phyloP scores from a whole-genome alignment of 2,888 invertebrate genomes.

The Volucella zonaria region DNA sequence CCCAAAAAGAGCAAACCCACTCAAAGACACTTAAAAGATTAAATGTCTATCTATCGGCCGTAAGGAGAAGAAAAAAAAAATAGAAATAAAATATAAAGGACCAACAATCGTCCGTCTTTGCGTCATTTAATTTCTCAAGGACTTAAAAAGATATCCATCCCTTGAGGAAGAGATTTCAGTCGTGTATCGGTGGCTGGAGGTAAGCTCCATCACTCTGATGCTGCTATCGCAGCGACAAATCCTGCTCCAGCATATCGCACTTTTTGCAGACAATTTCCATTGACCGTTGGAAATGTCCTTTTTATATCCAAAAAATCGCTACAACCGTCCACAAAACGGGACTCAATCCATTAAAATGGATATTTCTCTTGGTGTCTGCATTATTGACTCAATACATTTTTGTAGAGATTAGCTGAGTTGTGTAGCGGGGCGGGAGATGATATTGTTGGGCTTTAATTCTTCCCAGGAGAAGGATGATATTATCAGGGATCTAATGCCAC shows the following conservation, averaged over 20 bases:
- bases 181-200: neutral
- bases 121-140: conserved; percentile 59
- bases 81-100: neutral
- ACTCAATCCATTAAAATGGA: conserved; percentile 71
- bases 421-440: neutral
- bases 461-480: conserved; percentile 37
- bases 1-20: conserved; percentile 1
- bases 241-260: conserved; percentile 48
- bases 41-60: conserved; percentile 6
- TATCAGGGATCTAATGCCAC: conserved; percentile 59
- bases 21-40: conserved; percentile 52
- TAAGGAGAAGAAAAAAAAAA: too few species aligned
- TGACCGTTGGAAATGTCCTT: neutral
- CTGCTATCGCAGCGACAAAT: conserved; percentile 41
- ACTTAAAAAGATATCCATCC: conserved; percentile 59
- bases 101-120: conserved; percentile 10
- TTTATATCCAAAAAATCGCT: conserved; percentile 1
- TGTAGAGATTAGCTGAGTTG: conserved; percentile 52
- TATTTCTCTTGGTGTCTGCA: conserved; percentile 42
- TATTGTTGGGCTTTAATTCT: conserved; percentile 50
- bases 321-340: conserved; percentile 33
- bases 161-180: conserved; percentile 35
- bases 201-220: conserved; percentile 37
- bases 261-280: conserved; percentile 7
- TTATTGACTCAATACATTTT: conserved; percentile 64